Conservation (phyloP, 2,888 invertebrate genomes). For the Drosophila setosimentum region DNA sequence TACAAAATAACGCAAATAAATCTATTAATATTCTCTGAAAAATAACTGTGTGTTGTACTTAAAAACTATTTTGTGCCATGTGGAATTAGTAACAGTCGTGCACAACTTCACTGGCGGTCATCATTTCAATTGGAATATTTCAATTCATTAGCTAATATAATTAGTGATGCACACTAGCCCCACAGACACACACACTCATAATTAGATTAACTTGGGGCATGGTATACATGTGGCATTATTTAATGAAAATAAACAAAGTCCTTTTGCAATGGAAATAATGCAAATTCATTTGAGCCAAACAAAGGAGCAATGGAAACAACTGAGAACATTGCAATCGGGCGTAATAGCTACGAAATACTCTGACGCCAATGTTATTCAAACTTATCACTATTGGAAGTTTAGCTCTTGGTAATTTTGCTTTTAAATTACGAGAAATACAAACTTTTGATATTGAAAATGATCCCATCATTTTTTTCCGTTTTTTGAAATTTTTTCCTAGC, state of each 20-base stretch:
- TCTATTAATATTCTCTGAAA: slow-evolving; percentile 39
- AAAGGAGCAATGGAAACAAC: slow-evolving; percentile 23
- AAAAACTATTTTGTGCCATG: slow-evolving; percentile 23
- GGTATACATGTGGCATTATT: not conserved
- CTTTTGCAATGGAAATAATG: slow-evolving; percentile 58
- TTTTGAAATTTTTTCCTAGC: too few species aligned
- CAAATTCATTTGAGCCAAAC: slow-evolving; percentile 50
- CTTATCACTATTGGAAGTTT: not conserved
- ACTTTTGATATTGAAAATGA: not conserved
- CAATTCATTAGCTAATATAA: slow-evolving; percentile 75
- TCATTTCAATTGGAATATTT: slow-evolving; percentile 42
- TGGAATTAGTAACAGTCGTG: slow-evolving; percentile 40
- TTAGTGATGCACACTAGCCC: slow-evolving; percentile 52
- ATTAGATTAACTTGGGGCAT: slow-evolving; percentile 60
- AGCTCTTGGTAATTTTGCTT: not conserved
- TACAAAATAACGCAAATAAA: slow-evolving; percentile 51
- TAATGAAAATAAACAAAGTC: slow-evolving; percentile 50
- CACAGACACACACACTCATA: slow-evolving; percentile 33
- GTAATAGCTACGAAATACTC: not conserved
- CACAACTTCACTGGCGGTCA: slow-evolving; percentile 6
- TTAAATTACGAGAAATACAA: not conserved
- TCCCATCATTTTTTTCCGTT: not conserved
- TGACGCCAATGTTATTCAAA: not conserved
- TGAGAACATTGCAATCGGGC: not conserved
- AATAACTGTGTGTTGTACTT: slow-evolving; percentile 25